A percentile compares a stretch with the other conserved stretches of the same genome.
These are phyloP conservation scores for Bombus affinis DNA, from an alignment of 1,140 invertebrate genomes.

Conservation along the genomic window DNA sequence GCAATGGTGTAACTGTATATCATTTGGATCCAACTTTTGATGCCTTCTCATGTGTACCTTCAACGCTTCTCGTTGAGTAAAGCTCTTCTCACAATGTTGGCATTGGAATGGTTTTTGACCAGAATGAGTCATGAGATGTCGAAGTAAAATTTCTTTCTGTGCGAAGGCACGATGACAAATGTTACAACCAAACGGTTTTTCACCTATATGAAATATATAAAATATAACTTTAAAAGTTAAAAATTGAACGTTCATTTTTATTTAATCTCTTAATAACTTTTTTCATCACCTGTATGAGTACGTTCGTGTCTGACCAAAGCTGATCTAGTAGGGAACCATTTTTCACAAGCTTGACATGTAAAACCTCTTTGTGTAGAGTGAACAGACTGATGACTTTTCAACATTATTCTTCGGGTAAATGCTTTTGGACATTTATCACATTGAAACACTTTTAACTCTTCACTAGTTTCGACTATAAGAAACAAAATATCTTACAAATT, in stretches of 20 bases:
- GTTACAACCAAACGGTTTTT: conserved; percentile 90
- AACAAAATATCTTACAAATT: conserved; percentile 2
- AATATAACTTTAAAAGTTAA: conserved; percentile 14
- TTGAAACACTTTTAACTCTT: conserved; percentile 83
- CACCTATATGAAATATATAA: conserved; percentile 78
- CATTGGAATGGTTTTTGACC: conserved; percentile 92
- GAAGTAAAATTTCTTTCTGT: conserved; percentile 90
- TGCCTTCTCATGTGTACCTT: conserved; percentile 86
- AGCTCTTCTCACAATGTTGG: conserved; percentile 88
- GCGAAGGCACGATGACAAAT: conserved; percentile 89
- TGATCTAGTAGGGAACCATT: conserved; percentile 91
- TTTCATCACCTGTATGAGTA: conserved; percentile 85
- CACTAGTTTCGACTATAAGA: conserved; percentile 73
- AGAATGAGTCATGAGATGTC: conserved; percentile 93
- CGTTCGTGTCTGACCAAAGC: conserved; percentile 90
- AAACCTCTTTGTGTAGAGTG: conserved; percentile 85
- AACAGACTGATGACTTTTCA: conserved; percentile 85
- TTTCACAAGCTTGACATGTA: conserved; percentile 88
- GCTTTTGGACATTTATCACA: conserved; percentile 84
- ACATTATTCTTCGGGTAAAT: conserved; percentile 83
- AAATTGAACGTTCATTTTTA: background rate
- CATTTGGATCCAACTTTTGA: conserved; percentile 83
- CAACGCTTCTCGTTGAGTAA: conserved; percentile 87
- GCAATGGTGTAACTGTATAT: conserved; percentile 86
- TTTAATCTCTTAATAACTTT: background rate